phyloP scores from a whole-genome alignment of 1,140 invertebrate genomes.

The Neodiprion lecontei region DNA sequence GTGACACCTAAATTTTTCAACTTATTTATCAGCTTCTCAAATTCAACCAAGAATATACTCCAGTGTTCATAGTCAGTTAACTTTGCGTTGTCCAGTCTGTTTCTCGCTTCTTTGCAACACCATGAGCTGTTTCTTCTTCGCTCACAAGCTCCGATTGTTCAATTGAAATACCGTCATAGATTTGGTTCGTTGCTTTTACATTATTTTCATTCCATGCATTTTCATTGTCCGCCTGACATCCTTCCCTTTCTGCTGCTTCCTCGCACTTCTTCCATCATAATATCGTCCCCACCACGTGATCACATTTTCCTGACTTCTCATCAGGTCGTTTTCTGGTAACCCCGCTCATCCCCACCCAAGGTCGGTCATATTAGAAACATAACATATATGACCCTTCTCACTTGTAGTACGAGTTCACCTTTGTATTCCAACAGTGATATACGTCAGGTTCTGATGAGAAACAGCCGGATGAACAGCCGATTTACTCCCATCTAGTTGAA shows the following conservation, averaged over 20 bases:
- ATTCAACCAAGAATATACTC: conserved; percentile 35
- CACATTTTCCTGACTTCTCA: too few relatives aligned
- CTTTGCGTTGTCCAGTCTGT: conserved; percentile 35
- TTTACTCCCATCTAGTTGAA: too few relatives aligned
- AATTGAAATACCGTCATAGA: conserved; percentile 37
- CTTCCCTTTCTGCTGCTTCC: conserved; percentile 24
- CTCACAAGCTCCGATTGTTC: conserved; percentile 37
- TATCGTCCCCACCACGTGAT: too few relatives aligned
- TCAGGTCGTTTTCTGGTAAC: too few relatives aligned
- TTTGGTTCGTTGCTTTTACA: conserved; percentile 38
- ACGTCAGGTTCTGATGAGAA: too few relatives aligned
- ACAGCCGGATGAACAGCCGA: too few relatives aligned
- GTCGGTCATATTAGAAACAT: too few relatives aligned
- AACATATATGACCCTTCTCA: too few relatives aligned
- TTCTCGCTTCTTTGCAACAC: conserved; percentile 40
- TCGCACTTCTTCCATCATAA: conserved; percentile 35
- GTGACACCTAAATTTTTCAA: conserved; percentile 35
- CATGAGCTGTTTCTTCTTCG: conserved; percentile 27
- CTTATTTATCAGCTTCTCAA: conserved; percentile 41
- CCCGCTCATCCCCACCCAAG: too few relatives aligned
- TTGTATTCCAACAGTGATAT: too few relatives aligned
- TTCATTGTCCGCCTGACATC: conserved; percentile 20
- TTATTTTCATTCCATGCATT: conserved; percentile 32
- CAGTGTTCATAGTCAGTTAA: conserved; percentile 31
- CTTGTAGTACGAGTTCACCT: too few relatives aligned